These are phyloP conservation scores for Synanthedon tipuliformis DNA, from an alignment of 2,888 invertebrate species.

Conservation along the genomic window DNA sequence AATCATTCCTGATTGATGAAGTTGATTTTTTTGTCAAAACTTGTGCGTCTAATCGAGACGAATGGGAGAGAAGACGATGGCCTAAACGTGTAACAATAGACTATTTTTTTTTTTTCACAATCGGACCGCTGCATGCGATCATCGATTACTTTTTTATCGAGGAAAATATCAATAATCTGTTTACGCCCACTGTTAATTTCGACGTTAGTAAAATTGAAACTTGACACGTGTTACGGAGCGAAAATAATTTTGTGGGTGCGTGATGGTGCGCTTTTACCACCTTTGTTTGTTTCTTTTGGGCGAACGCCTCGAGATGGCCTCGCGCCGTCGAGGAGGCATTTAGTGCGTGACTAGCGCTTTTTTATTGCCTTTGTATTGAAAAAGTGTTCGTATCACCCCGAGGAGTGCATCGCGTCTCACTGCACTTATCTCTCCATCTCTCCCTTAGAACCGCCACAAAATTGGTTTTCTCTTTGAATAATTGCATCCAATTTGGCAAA, in stretches of 20 bases:
- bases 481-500: constrained; percentile 50
- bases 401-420: constrained; percentile 13
- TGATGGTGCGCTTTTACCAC: constrained; percentile 59
- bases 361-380: constrained; percentile 65
- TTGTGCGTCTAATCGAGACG: constrained; percentile 45
- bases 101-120: constrained; percentile 49
- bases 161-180: constrained; percentile 67
- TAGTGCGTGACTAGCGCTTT: constrained; percentile 45
- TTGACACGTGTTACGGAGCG: constrained; percentile 68
- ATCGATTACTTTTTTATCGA: constrained; percentile 69
- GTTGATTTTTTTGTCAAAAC: constrained; percentile 49
- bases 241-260: constrained; percentile 64
- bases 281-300: constrained; percentile 64
- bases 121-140: constrained; percentile 50
- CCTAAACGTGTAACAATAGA: constrained; percentile 58
- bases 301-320: constrained; percentile 56
- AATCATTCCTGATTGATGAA: constrained; percentile 65
- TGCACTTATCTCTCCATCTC: constrained; percentile 36
- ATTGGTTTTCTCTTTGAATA: constrained; percentile 29
- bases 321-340: constrained; percentile 6
- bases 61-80: constrained; percentile 29
- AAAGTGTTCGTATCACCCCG: constrained; percentile 26
- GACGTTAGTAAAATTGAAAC: constrained; percentile 66
- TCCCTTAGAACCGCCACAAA: constrained; percentile 9
- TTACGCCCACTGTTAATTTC: constrained; percentile 69